These are phyloP conservation scores for Sciurus carolinensis DNA, from an alignment of 2,797 vertebrate genomes.

Conservation along the genomic window DNA sequence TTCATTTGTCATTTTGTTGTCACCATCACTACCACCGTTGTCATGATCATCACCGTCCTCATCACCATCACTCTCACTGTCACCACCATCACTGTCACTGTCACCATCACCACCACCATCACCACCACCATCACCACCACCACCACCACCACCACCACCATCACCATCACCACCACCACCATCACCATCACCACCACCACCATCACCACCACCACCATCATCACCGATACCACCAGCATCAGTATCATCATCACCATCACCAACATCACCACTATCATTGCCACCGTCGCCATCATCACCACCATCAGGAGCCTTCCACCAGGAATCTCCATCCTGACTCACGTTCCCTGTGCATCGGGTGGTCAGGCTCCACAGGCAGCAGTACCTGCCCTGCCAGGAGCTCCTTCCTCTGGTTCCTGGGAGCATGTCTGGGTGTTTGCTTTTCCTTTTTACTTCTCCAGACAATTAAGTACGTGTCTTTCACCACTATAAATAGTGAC, in stretches of 20 bases:
- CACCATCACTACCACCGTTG: not conserved
- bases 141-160: no score
- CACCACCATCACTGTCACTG: not conserved
- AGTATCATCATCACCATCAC: no score
- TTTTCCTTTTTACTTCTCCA: accelerated
- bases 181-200: no score
- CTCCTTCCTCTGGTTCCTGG: not conserved
- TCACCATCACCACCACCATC: accelerated
- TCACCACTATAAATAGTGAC: no score
- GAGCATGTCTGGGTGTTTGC: not conserved
- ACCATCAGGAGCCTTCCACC: not conserved
- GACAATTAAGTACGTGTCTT: no score
- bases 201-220: not conserved
- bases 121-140: no score
- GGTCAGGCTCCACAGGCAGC: accelerated
- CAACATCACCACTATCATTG: no score
- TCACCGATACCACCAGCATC: accelerated
- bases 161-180: no score
- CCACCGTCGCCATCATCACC: no score
- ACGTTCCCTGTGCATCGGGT: not conserved
- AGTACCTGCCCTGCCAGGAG: not conserved
- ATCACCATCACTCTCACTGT: accelerated
- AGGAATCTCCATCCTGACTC: not conserved
- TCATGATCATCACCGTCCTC: not conserved
- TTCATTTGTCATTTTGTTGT: no score